Base-by-base conservation (phyloP, 2,888 invertebrate genomes). In the Drosophila bunnanda region DNA sequence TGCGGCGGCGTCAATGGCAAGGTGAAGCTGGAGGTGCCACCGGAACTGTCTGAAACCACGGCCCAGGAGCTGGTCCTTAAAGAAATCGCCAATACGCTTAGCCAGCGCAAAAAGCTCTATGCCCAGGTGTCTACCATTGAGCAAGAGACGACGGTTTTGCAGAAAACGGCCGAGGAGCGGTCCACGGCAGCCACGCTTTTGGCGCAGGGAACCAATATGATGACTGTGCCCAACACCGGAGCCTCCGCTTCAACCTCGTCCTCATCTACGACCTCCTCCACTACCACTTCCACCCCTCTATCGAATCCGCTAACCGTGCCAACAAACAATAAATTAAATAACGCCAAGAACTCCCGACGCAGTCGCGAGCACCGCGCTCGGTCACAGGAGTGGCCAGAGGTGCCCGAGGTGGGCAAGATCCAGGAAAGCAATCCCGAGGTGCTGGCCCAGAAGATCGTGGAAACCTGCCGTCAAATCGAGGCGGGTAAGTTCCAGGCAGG, bases 391-490 rank as follows among this genome's bases (percentile, higher is more conserved):
- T 97, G 97, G 97, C 97, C 97, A 0, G 97, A 97, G 84, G 96
- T 97, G 34, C 97, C 97, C 2, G 97, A 97, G 82, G 95, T 97
- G 57, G 96, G 96, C 2, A 97, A 97, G 92, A 97, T 97, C 69
- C 96, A 97, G 90, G 98, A 98, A 91, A 97, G 97, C 91, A 97
- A 98, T 93, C 97, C 97, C 0, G 97, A 97, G 92, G 94, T 97
- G 57, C 93, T 97, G 59, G 97, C 97, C 1, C 96, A 97, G 91
- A 98, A 98, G 91, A 97, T 98, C 78, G 93, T 97, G 39, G 97
- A 97, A 92, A 97, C 97, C 0, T 97, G 97, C 8, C 94, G 97
- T 1, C 97, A 97, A 93, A 96, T 97, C 69, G 97, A 98, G 93
- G 97, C 97, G 7, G 96, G 96, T 43, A 96, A 96, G 92, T 93